phyloP scores from a whole-genome alignment of 2,113 vertebrate species.

The Sialia sialis region DNA sequence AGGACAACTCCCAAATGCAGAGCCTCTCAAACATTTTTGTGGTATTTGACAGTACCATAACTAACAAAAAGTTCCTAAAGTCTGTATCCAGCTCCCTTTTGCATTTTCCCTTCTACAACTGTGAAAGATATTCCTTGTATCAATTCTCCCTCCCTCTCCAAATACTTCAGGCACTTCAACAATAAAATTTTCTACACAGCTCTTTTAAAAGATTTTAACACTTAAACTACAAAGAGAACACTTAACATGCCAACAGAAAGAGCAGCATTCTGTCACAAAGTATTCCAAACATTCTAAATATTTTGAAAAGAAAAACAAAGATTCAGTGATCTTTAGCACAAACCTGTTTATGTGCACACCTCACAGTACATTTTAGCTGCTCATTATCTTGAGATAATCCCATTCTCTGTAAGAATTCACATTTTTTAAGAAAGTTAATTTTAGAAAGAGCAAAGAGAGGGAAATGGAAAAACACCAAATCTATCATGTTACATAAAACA shows the following conservation, averaged over 20 bases:
- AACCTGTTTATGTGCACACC: neutral
- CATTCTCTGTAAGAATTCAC: neutral
- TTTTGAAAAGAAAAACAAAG: neutral
- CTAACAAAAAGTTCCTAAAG: neutral
- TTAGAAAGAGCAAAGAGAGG: neutral
- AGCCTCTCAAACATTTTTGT: neutral
- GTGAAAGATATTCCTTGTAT: neutral
- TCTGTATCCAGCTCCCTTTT: neutral
- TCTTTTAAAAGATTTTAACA: neutral
- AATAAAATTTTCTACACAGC: neutral
- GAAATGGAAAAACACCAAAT: neutral
- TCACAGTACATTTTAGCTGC: neutral
- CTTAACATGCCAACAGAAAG: neutral
- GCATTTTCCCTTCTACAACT: neutral
- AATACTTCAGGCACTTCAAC: neutral
- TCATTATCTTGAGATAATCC: neutral
- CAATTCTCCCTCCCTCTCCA: neutral
- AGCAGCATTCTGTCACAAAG: neutral
- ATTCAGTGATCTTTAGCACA: neutral
- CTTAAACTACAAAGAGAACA: neutral
- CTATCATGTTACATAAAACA: neutral
- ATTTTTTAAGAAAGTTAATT: neutral
- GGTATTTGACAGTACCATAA: neutral
- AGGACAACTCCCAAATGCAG: neutral
- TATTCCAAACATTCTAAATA: conserved; percentile 8